These are phyloP conservation scores for Pimephales promelas DNA, from an alignment of 2,113 vertebrate species.

Conservation along the genomic window DNA sequence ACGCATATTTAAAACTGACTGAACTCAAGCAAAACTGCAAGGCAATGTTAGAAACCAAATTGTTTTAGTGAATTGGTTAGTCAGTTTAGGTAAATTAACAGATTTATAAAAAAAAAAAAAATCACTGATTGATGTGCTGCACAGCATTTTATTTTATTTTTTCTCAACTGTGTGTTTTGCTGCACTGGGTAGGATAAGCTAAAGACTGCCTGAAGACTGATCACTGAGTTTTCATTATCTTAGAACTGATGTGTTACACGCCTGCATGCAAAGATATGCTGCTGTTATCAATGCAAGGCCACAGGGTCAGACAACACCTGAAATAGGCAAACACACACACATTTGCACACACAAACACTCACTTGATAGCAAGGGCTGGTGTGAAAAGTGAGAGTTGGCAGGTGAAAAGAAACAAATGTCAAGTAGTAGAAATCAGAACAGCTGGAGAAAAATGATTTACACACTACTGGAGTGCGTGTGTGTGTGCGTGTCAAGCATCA, in stretches of 20 bases:
- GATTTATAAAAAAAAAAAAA: background rate
- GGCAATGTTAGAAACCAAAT: background rate
- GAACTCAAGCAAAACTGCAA: no score
- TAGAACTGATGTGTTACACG: slow-evolving; percentile 39
- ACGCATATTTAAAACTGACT: background rate
- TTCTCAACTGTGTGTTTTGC: background rate
- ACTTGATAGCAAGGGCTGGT: slow-evolving; percentile 46
- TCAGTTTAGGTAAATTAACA: background rate
- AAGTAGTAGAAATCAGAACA: slow-evolving; percentile 61
- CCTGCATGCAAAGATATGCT: slow-evolving; percentile 56
- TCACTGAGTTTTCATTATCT: background rate
- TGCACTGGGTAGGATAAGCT: background rate
- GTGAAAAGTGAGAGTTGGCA: slow-evolving; percentile 57
- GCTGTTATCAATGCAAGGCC: slow-evolving; percentile 63
- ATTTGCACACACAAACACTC: slow-evolving; percentile 33
- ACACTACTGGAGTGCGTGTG: slow-evolving; percentile 15
- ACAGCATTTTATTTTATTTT: background rate
- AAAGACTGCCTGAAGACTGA: background rate
- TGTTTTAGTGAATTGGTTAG: background rate
- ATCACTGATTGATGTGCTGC: background rate
- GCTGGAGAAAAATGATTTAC: slow-evolving; percentile 60
- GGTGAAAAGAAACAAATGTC: slow-evolving; percentile 67
- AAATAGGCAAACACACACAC: slow-evolving; percentile 28
- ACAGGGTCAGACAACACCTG: slow-evolving; percentile 59
- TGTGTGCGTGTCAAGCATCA: slow-evolving; percentile 2